phyloP scores from a whole-genome alignment of 2,113 vertebrate species.

The Erythrolamprus reginae region DNA sequence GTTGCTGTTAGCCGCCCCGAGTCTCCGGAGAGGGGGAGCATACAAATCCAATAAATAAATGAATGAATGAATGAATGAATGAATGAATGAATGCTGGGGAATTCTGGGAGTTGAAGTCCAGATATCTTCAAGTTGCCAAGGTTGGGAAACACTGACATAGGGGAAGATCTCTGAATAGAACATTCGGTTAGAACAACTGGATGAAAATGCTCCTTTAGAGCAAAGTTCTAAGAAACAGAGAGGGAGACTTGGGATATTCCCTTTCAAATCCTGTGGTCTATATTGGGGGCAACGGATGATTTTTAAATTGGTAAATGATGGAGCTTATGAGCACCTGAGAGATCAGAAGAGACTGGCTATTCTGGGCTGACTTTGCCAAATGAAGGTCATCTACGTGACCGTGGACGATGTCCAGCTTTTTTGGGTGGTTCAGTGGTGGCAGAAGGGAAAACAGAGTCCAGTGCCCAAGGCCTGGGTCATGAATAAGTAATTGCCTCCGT shows the following conservation, averaged over 20 bases:
- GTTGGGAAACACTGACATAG: too few species aligned
- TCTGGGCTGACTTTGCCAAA: conserved; percentile 28
- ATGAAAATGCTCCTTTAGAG: background rate
- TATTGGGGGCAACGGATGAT: background rate
- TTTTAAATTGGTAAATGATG: background rate
- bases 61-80: too few species aligned
- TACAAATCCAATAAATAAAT: too few species aligned
- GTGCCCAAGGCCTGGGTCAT: conserved; percentile 74
- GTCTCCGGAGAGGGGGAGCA: too few species aligned
- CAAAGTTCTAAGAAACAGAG: background rate
- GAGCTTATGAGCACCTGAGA: background rate
- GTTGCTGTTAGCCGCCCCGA: too few species aligned
- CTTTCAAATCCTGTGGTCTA: too few species aligned
- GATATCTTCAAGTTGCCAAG: too few species aligned
- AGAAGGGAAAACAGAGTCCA: conserved; percentile 54
- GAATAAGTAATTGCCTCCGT: conserved; percentile 75
- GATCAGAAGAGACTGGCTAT: background rate
- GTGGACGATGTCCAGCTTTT: conserved; percentile 52
- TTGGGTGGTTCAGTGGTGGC: conserved; percentile 27
- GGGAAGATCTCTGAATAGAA: background rate
- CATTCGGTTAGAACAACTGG: too few species aligned
- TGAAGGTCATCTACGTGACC: conserved; percentile 16
- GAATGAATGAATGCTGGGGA: too few species aligned
- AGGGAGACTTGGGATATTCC: background rate
- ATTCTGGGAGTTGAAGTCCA: too few species aligned